Conservation (phyloP, 64 coral and sea anemone genomes). For the Montipora cactus region DNA sequence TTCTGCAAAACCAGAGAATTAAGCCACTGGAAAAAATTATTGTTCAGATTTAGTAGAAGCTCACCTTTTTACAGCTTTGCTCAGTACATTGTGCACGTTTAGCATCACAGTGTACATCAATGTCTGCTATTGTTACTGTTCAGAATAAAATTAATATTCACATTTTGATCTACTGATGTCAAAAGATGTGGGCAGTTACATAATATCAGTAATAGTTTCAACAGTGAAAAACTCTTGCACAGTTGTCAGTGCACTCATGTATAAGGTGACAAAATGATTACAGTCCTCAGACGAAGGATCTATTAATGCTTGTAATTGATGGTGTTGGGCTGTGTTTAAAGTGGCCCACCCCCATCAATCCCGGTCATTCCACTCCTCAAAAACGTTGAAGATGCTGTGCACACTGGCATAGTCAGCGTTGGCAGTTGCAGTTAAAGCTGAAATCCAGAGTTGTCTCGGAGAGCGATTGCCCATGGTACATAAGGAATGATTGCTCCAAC, state of each 20-base stretch:
- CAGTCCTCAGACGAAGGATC: constrained; percentile 63
- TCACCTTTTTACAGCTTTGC: constrained; percentile 13
- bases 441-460: constrained; percentile 71
- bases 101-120: not conserved
- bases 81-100: not conserved
- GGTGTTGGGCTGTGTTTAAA: constrained; percentile 38
- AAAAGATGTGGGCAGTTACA: not conserved
- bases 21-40: not conserved
- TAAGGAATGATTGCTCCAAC: constrained; percentile 78
- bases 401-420: constrained; percentile 61
- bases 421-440: constrained; percentile 64
- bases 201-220: not conserved
- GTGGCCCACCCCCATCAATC: constrained; percentile 43
- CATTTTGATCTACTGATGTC: constrained; percentile 1
- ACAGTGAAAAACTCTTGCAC: constrained; percentile 25
- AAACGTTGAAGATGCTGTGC: constrained; percentile 43
- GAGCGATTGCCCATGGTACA: constrained; percentile 56
- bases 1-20: no score
- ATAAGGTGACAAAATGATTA: constrained; percentile 62
- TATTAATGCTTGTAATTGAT: constrained; percentile 42
- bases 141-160: constrained; percentile 1
- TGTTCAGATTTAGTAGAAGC: constrained; percentile 8
- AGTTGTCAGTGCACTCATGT: constrained; percentile 57
- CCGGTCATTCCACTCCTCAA: constrained; percentile 64
- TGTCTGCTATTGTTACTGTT: not conserved